Percentiles rank a stretch among this genome's conserved stretches.
These are phyloP conservation scores for Sarcophaga variegata DNA, from an alignment of 2,888 invertebrate species.

Conservation along the genomic window DNA sequence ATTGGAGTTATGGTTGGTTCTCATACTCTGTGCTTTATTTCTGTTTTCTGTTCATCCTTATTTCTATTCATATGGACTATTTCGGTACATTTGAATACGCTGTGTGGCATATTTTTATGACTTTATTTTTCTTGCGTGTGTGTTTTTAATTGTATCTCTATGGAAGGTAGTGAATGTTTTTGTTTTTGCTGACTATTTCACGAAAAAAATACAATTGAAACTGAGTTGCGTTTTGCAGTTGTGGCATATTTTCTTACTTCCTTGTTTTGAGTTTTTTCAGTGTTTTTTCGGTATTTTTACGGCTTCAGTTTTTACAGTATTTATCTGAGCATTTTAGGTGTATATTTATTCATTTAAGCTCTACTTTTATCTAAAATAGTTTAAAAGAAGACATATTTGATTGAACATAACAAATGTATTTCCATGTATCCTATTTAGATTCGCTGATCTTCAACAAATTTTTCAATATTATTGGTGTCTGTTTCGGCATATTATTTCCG, in stretches of 20 bases:
- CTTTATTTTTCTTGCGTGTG: slow-evolving; percentile 6
- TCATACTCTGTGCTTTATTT: too few species aligned
- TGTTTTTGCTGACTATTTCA: not conserved
- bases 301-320: not conserved
- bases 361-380: too few species aligned
- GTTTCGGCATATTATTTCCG: not conserved
- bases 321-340: not conserved
- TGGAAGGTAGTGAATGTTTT: not conserved
- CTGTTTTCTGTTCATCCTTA: not conserved
- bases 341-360: too few species aligned
- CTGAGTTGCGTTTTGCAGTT: slow-evolving; percentile 25
- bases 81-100: not conserved
- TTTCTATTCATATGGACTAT: not conserved
- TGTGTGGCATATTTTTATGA: slow-evolving; percentile 16
- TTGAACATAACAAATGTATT: too few species aligned
- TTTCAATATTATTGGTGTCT: not conserved
- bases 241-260: not conserved
- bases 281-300: not conserved
- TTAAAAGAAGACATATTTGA: too few species aligned
- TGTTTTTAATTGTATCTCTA: not conserved
- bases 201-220: slow-evolving; percentile 7
- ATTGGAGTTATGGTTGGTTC: too few species aligned
- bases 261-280: not conserved
- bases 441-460: too few species aligned
- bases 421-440: too few species aligned